Conservation (phyloP, 2,888 invertebrate genomes). For the Melitaea athalia region DNA sequence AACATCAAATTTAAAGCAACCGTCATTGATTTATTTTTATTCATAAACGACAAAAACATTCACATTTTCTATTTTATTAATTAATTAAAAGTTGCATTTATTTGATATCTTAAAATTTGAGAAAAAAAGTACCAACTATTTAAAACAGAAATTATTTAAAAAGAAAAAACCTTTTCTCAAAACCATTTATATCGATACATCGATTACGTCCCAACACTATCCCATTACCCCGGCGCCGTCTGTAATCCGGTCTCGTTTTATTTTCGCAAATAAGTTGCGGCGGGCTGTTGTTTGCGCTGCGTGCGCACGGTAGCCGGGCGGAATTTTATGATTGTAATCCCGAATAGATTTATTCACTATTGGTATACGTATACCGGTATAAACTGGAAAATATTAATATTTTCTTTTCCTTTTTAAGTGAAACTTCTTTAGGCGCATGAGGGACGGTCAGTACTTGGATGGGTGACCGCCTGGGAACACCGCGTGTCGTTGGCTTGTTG, state of each 20-base stretch:
- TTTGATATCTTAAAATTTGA: no score
- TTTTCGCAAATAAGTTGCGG: constrained; percentile 79
- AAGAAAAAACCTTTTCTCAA: background rate
- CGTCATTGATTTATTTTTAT: background rate
- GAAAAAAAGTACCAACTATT: no score
- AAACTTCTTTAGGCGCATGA: no score
- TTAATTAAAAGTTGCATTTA: no score
- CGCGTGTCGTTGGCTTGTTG: no score
- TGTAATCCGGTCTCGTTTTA: constrained; percentile 74
- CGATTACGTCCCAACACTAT: constrained; percentile 52
- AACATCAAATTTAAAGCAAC: background rate
- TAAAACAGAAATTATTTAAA: no score
- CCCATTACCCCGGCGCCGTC: constrained; percentile 57
- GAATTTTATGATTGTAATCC: constrained; percentile 28
- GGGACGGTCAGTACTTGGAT: no score
- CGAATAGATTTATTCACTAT: constrained; percentile 8
- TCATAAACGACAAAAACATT: no score
- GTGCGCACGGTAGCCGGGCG: constrained; percentile 45
- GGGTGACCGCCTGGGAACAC: no score
- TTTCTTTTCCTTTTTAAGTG: background rate
- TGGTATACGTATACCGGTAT: background rate
- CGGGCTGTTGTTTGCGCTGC: constrained; percentile 54
- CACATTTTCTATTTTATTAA: no score
- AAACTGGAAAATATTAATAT: background rate
- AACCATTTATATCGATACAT: background rate